Evolutionary conservation across 2,888 invertebrate genomes (phyloP), one percentile per base, ranked within the genome.

Genomic region (Agonopterix alstromeriana): DNA sequence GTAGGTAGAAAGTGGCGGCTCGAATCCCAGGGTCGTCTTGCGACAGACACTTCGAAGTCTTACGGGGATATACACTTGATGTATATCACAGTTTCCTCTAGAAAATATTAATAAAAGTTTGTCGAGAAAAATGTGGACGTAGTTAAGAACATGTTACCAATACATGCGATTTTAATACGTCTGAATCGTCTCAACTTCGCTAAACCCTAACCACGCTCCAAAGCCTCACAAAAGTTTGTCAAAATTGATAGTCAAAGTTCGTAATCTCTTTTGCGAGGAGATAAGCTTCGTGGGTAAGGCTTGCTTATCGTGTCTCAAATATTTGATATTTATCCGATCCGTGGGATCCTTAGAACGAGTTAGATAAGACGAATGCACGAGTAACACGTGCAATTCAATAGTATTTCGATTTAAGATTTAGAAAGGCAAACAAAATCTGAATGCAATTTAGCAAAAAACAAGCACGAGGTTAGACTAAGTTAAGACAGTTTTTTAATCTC

Each of bases 1-100:
- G 67, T 27, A 62, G 63, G 74, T 82, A 81, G 82, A 84, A 83
- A 83, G 82, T 74, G 74, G 63, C 72, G 65, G 57, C 62, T 65
- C 54, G 67, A 63, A 63, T 65, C 63, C 67, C 73, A 75, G 79
- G 82, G 81, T 75, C 77, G 75, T 62, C 76, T 82, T 83, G 72
- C 81, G 82, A 81, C 79, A 82, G 47, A 50, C n/a, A 17, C 42
- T 10, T 36, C 35, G 44, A 11, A 17, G 10, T 17, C 38, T 48
- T 48, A 14, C 27, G 8, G n/a, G n/a, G 38, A 17, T 17, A 38
- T 10, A 8, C 10, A 14, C 45, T 36, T 38, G 12, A 12, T 17
- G 9, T 36, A 36, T 11, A 36, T 36, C 14, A 12, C 17, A 27
- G 27, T 27, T 27, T 27, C 7, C 5, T 5, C 27, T 27, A 27